These are phyloP conservation scores for Vireo griseus DNA, from an alignment of 2,797 vertebrate genomes.

Conservation along the genomic window DNA sequence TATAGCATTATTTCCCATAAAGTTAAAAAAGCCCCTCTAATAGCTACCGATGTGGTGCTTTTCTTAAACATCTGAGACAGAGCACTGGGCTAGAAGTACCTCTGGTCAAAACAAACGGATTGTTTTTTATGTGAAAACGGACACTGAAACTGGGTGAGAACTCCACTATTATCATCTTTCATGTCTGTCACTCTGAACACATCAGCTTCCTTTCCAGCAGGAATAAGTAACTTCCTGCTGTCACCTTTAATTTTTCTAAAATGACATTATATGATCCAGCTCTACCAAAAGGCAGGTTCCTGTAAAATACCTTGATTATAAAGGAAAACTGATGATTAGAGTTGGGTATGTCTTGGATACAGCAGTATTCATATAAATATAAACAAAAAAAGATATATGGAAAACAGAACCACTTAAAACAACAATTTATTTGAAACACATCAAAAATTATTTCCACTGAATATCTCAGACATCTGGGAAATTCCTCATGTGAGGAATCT, in stretches of 20 bases:
- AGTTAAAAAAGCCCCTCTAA: neutral
- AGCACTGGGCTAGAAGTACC: neutral
- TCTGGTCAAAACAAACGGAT: neutral
- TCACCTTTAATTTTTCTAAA: neutral
- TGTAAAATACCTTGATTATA: neutral
- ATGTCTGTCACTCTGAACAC: neutral
- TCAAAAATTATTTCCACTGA: neutral
- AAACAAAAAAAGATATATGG: neutral
- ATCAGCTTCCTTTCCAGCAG: conserved; percentile 13
- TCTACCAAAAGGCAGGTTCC: neutral
- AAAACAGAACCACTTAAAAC: neutral
- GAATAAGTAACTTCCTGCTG: conserved; percentile 26
- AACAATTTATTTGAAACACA: neutral
- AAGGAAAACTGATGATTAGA: neutral
- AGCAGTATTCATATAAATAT: neutral
- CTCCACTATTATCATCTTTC: neutral
- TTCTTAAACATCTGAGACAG: neutral
- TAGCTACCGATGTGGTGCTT: neutral
- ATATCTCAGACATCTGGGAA: neutral
- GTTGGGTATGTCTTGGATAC: neutral
- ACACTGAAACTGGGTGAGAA: neutral
- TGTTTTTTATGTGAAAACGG: neutral
- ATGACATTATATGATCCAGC: neutral
- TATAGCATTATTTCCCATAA: neutral
- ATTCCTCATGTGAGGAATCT: neutral